Evolutionary conservation across 2,113 vertebrate genomes (phyloP), one percentile per base, ranked within the genome.

Genomic region (Lates calcarifer): DNA sequence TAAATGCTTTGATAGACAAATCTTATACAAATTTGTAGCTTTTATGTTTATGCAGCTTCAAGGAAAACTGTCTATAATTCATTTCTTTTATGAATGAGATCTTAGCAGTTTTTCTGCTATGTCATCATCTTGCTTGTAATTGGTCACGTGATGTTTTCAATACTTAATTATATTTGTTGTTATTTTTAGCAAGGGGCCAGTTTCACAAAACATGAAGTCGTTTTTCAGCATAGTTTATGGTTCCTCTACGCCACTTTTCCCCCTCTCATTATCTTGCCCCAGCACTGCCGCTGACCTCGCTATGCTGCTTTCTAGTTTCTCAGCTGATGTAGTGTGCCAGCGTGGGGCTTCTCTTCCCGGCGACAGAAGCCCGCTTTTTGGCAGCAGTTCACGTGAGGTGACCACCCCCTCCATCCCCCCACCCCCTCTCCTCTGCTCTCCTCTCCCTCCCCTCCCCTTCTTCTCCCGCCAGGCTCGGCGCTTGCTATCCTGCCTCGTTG

Each of bases 281-380:
- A 55, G 74, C 41, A 39, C 81, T 74, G 69, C 79, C 29, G 13
- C 74, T 89, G 86, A 88, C 88, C 91, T 88, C 69, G 18, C 75
- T 24, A 29, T 11, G 28, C 88, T 94, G 93, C 92, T 95, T 93
- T 95, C 92, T 94, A 94, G 91, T 94, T 82, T 92, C 90, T 87
- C 79, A 83, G 77, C 86, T 78, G 80, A 82, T 86, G 83, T 79
- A 17, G 70, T 11, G 77, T 87, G 90, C 85, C 91, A 88, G 75
- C 77, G 49, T 63, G 68, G 49, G 63, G 66, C 77, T 83, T 83
- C 85, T 90, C 81, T 84, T 84, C 56, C 37, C 33, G 2, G 63
- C 37, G 82, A 87, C 88, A 90, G 79, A 71, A 83, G 89, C 63
- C 69, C 17, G 37, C 84, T 84, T 79, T 79, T 89, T 89, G 69